Conservation (phyloP, 2,113 vertebrate genomes). For the Gavialis gangeticus region DNA sequence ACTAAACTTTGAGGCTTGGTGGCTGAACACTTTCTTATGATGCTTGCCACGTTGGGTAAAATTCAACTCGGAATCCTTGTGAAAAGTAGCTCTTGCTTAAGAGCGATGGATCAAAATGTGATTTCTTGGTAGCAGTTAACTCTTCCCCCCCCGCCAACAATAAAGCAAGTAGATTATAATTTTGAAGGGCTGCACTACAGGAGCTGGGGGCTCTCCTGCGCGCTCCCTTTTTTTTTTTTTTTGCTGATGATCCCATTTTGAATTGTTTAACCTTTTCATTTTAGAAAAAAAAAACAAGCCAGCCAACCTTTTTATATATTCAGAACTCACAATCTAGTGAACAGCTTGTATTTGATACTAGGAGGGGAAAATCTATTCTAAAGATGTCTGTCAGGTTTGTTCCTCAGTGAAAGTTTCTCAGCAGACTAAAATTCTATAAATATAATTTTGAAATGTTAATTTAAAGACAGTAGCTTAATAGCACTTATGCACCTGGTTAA, state of each 20-base stretch:
- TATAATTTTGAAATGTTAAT: not conserved
- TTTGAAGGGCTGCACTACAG: not conserved
- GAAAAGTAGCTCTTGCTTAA: not conserved
- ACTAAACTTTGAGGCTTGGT: not conserved
- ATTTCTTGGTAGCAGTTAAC: not conserved
- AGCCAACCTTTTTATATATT: not conserved
- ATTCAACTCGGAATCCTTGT: not conserved
- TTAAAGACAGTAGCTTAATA: not conserved
- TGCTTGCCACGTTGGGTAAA: accelerated
- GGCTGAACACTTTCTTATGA: not conserved
- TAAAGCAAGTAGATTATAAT: not conserved
- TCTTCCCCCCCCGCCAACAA: not conserved
- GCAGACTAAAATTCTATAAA: not conserved
- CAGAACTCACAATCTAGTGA: not conserved
- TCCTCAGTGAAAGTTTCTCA: not conserved
- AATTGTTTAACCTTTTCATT: not conserved
- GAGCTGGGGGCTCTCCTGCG: no score
- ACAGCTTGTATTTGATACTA: not conserved
- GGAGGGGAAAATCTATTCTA: not conserved
- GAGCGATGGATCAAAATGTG: not conserved
- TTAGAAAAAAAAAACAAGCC: not conserved
- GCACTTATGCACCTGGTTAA: no score
- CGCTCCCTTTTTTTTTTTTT: not conserved
- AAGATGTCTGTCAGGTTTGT: not conserved
- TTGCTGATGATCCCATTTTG: not conserved